Evolutionary conservation across 2,797 vertebrate genomes (phyloP), one percentile per base, ranked within the genome.

Genomic region (Myoxocephalus aenaeus): DNA sequence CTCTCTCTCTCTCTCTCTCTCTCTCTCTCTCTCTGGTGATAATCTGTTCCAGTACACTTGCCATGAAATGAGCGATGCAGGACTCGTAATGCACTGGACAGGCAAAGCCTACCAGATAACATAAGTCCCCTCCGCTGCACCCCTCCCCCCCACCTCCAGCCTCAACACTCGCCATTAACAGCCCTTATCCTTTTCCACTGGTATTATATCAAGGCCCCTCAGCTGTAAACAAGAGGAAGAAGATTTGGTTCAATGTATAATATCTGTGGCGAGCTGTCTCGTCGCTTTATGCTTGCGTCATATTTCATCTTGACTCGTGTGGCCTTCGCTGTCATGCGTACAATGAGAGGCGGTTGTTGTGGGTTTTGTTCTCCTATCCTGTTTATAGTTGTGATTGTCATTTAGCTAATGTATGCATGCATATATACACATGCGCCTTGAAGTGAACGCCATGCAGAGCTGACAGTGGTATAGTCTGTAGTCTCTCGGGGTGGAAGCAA

Each of bases 21-120:
- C 32, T 32, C 32, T 32, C 32, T 32, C 32, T 32, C 32, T 32
- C 32, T 32, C 32, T 32, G 64, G 73, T 86, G 75, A 89, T 93
- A 94, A 94, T 94, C 92, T 92, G 91, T 92, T 94, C 92, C 92
- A 93, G 92, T 91, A 87, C 84, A 91, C 89, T 89, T 86, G 89
- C 90, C 92, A 92, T 92, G 89, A 94, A 93, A 94, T 92, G 87
- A 93, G 87, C 83, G 81, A 91, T 88, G 87, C 88, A 88, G 87
- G 91, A 73, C 90, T 92, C 67, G 73, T 93, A 93, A 92, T 92
- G 87, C 88, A 86, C 76, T 84, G 90, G 91, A 92, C 91, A 93
- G 91, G 87, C 89, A 90, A 89, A 91, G 82, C 88, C 85, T 87
- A 88, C 90, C 91, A 93, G 91, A 94, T 93, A 94, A 93, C 90